phyloP scores from a whole-genome alignment of 2,888 invertebrate genomes.

The Acanthosepion pharaonis region DNA sequence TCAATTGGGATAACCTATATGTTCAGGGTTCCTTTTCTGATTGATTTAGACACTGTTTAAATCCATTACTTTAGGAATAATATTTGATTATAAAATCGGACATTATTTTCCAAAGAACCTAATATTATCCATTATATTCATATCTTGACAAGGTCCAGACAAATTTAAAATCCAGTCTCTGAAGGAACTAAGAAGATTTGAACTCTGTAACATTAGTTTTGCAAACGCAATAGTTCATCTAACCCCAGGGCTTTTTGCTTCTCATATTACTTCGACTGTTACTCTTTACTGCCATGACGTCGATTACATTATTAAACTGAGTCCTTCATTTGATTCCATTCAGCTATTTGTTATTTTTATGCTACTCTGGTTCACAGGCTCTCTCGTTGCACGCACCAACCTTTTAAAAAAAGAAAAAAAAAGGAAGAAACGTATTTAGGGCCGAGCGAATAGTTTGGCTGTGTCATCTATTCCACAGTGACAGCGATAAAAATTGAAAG shows the following conservation, averaged over 20 bases:
- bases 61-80: too few species aligned
- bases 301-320: background rate
- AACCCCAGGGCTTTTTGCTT: background rate
- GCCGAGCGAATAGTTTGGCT: background rate
- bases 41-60: too few species aligned
- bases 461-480: constrained; percentile 17
- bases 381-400: background rate
- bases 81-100: too few species aligned
- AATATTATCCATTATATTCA: too few species aligned
- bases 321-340: background rate
- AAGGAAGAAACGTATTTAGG: background rate
- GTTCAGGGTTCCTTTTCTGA: too few species aligned
- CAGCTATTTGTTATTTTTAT: background rate
- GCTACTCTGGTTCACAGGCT: background rate
- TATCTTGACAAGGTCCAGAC: background rate
- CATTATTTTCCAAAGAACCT: too few species aligned
- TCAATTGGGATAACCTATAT: too few species aligned
- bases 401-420: background rate
- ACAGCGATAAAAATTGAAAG: constrained; percentile 33
- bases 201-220: background rate
- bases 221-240: background rate
- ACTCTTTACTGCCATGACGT: background rate
- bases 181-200: background rate
- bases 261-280: background rate
- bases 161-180: background rate